Evolutionary conservation across 2,888 invertebrate species (phyloP).

Genomic region (Cryptus viduatorius): DNA sequence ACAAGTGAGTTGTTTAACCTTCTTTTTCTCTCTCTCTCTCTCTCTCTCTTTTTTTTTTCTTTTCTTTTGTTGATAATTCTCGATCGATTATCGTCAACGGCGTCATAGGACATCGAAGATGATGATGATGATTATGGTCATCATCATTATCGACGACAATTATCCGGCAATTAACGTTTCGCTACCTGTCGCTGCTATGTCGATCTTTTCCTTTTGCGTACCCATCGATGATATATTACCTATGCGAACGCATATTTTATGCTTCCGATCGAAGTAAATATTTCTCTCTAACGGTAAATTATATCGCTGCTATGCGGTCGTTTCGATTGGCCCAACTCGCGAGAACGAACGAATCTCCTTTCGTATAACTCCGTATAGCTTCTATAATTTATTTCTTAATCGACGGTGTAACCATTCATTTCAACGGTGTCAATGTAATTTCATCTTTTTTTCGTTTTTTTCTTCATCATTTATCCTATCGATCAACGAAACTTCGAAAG

Average conservation of each 20-base stretch:
- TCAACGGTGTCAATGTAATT: neutral
- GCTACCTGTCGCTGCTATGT: slow-evolving; percentile 38
- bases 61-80: slow-evolving; percentile 20
- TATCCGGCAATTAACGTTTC: slow-evolving; percentile 50
- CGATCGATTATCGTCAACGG: slow-evolving; percentile 54
- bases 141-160: slow-evolving; percentile 54
- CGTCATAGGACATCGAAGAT: slow-evolving; percentile 16
- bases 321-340: neutral
- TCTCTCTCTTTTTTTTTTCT: slow-evolving; percentile 13
- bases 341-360: neutral
- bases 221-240: neutral
- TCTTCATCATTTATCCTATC: neutral
- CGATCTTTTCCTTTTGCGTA: slow-evolving; percentile 29
- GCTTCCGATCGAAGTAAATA: neutral
- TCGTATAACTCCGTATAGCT: neutral
- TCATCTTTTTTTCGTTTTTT: neutral
- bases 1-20: slow-evolving; percentile 68
- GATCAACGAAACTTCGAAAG: neutral
- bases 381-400: neutral
- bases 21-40: slow-evolving; percentile 24
- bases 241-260: neutral
- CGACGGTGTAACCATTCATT: slow-evolving; percentile 1
- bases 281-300: neutral
- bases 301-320: neutral
- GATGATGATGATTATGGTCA: slow-evolving; percentile 21